Conservation (phyloP, 2,797 vertebrate genomes). For the Liparis tanakae region DNA sequence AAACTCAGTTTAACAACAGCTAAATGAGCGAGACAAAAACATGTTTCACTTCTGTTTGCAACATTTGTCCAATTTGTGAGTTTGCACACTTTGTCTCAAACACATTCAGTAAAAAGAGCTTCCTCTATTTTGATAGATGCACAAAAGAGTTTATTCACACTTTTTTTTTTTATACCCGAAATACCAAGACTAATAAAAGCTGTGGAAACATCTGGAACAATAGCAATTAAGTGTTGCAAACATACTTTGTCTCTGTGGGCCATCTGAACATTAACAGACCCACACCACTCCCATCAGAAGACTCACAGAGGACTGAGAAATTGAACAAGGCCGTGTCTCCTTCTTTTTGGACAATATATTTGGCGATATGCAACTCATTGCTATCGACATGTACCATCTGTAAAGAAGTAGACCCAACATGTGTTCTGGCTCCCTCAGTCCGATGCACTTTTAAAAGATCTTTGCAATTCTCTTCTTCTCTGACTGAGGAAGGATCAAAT, state of each 20-base stretch:
- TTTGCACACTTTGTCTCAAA: constrained; percentile 22
- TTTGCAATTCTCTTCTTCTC: constrained; percentile 44
- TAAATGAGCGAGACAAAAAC: constrained; percentile 4
- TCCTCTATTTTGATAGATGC: constrained; percentile 24
- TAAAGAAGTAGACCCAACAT: not conserved
- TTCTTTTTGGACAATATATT: not conserved
- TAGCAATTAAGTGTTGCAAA: constrained; percentile 62
- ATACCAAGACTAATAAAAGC: constrained; percentile 42
- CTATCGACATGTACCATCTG: not conserved
- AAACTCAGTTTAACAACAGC: constrained; percentile 28
- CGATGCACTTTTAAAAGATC: constrained; percentile 1
- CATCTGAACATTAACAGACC: constrained; percentile 64
- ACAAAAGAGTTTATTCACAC: constrained; percentile 17
- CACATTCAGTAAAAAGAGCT: constrained; percentile 8
- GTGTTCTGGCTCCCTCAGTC: not conserved
- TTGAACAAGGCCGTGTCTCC: constrained; percentile 28
- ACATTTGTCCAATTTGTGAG: not conserved
- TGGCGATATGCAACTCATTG: not conserved
- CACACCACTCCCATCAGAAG: constrained; percentile 59
- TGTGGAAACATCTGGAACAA: constrained; percentile 66
- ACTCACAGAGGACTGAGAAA: constrained; percentile 36
- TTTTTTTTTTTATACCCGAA: constrained; percentile 10
- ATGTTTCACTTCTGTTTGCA: constrained; percentile 10
- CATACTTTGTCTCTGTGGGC: constrained; percentile 49
- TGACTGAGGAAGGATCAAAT: constrained; percentile 9